Evolutionary conservation across 2,797 vertebrate genomes (phyloP).

Genomic region (Phalloptychus januarius): DNA sequence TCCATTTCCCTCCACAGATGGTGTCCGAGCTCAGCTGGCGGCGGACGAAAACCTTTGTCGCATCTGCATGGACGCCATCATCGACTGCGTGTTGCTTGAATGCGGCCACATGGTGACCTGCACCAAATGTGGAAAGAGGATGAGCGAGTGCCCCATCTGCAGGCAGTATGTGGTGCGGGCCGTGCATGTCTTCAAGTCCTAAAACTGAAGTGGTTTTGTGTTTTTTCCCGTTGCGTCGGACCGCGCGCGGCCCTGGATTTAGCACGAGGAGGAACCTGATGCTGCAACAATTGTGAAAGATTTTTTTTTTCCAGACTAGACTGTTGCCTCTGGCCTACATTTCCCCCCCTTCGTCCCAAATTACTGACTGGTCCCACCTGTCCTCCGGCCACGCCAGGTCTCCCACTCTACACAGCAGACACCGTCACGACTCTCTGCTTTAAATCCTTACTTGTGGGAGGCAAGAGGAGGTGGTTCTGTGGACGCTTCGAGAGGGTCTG

Average conservation of each 20-base stretch:
- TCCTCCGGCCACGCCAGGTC: conserved; percentile 51
- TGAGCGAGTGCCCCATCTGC: conserved; percentile 99
- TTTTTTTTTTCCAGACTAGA: conserved; percentile 48
- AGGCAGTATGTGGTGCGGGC: conserved; percentile 96
- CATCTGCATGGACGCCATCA: conserved; percentile 98
- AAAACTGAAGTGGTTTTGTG: conserved; percentile 48
- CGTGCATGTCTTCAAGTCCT: conserved; percentile 98
- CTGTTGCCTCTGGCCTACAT: conserved; percentile 55
- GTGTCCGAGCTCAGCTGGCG: conserved; percentile 85
- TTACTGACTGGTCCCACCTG: conserved; percentile 47
- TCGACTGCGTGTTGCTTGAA: conserved; percentile 97
- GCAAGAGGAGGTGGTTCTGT: conserved; percentile 33
- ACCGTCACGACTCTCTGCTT: conserved; percentile 46
- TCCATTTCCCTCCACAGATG: conserved; percentile 79
- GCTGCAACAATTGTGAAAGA: conserved; percentile 55
- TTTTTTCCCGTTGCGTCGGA: neutral
- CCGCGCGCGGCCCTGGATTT: conserved; percentile 27
- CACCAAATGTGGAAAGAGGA: conserved; percentile 97
- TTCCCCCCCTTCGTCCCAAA: conserved; percentile 13
- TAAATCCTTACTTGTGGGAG: conserved; percentile 38
- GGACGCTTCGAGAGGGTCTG: conserved; percentile 54
- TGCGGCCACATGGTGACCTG: conserved; percentile 99
- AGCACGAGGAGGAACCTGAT: conserved; percentile 47
- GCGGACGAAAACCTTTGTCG: conserved; percentile 94
- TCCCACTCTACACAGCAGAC: conserved; percentile 46